Evolutionary conservation across 2,888 invertebrate genomes (phyloP).

Genomic region (Neoitamus cyanurus): DNA sequence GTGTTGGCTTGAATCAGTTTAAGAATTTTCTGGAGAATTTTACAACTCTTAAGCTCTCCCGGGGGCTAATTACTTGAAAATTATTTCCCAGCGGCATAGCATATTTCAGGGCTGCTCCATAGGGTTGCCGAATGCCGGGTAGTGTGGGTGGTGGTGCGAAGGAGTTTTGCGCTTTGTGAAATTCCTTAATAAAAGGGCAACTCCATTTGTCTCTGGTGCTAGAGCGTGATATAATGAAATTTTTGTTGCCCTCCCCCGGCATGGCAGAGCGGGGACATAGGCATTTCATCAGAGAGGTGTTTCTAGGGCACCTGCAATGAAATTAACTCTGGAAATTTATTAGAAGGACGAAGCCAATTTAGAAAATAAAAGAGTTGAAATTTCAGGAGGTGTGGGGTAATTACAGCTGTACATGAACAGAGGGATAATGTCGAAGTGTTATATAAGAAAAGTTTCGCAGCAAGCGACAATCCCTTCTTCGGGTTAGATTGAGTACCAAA

Average conservation of each 20-base stretch:
- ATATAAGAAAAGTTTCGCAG: not conserved
- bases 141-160: not conserved
- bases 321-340: conserved; percentile 30
- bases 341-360: conserved; percentile 16
- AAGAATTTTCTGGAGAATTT: conserved; percentile 13
- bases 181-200: conserved; percentile 3
- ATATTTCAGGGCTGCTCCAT: not conserved
- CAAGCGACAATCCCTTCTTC: not conserved
- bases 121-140: not conserved
- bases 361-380: conserved; percentile 11
- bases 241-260: conserved; percentile 20
- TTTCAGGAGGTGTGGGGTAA: not conserved
- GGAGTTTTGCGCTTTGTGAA: not conserved
- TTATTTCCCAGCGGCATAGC: conserved; percentile 28
- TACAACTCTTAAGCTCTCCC: conserved; percentile 7
- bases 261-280: conserved; percentile 10
- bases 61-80: conserved; percentile 36
- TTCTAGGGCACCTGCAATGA: conserved; percentile 17
- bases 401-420: not conserved
- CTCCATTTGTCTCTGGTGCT: conserved; percentile 2
- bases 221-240: conserved; percentile 44
- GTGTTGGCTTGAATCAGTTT: conserved; percentile 4
- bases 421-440: not conserved
- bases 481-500: not conserved
- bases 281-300: conserved; percentile 19